phyloP scores from a whole-genome alignment of 1,140 invertebrate species.

The Heliconius congener region DNA sequence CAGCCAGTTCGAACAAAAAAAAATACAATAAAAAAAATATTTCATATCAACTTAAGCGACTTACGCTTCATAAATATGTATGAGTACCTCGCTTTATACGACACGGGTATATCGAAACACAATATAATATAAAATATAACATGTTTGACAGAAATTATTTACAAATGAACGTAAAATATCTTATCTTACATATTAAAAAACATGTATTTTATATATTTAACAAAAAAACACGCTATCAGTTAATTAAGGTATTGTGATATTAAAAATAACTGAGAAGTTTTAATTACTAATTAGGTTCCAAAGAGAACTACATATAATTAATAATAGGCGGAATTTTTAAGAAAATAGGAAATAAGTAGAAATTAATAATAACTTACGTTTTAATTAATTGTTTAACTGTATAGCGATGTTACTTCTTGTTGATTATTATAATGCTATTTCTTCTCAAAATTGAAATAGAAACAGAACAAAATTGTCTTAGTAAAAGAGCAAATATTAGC shows the following conservation, averaged over 20 bases:
- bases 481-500: too few species aligned
- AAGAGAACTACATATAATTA: background rate
- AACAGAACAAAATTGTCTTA: background rate
- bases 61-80: constrained; percentile 35
- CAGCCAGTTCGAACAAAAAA: background rate
- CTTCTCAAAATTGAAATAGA: too few species aligned
- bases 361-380: background rate
- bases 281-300: constrained; percentile 4
- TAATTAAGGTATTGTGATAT: constrained; percentile 18
- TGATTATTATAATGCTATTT: background rate
- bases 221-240: constrained; percentile 14
- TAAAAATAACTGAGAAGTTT: constrained; percentile 8
- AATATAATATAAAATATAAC: constrained; percentile 27
- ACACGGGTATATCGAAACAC: constrained; percentile 30
- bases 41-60: constrained; percentile 24
- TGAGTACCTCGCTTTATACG: constrained; percentile 21
- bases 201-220: constrained; percentile 4
- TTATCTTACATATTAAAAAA: constrained; percentile 27
- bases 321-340: background rate
- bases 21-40: constrained; percentile 18
- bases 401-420: background rate
- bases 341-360: background rate
- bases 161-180: constrained; percentile 23
- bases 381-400: constrained; percentile 3
- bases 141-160: constrained; percentile 22